A percentile compares a stretch with the other conserved stretches of the same genome.
phyloP scores from a whole-genome alignment of 2,797 vertebrate species.

The Tapera naevia region DNA sequence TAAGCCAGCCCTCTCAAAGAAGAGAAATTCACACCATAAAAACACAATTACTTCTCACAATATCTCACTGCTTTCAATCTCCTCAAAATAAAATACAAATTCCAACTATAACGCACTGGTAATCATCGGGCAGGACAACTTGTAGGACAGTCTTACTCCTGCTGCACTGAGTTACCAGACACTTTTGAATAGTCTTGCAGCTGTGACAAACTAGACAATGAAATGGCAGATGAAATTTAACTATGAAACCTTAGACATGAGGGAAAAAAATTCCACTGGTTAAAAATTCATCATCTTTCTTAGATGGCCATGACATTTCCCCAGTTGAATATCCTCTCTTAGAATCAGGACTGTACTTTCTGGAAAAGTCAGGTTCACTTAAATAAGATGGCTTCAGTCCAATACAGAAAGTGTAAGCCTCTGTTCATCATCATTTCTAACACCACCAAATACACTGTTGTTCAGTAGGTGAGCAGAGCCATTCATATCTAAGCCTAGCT shows the following conservation, averaged over 20 bases:
- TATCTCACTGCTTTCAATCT: neutral
- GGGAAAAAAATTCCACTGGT: rapidly evolving
- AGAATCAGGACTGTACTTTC: neutral
- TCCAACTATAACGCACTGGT: neutral
- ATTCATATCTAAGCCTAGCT: neutral
- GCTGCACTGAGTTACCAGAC: neutral
- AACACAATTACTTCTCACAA: neutral
- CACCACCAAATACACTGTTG: neutral
- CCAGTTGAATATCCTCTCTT: neutral
- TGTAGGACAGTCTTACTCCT: neutral
- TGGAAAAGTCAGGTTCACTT: neutral
- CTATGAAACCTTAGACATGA: neutral
- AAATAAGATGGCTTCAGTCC: neutral
- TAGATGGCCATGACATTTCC: neutral
- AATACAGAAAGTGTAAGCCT: neutral
- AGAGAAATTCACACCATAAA: neutral
- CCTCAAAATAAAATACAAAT: neutral
- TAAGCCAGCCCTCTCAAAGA: neutral
- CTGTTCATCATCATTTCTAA: neutral
- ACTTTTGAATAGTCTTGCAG: neutral
- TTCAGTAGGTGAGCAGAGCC: neutral
- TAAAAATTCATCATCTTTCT: neutral
- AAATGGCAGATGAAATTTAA: neutral
- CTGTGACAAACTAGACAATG: neutral
- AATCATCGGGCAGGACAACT: neutral